A percentile compares a stretch with the other conserved stretches of the same genome.
phyloP scores from a whole-genome alignment of 2,797 vertebrate genomes.

The Acanthis flammea region DNA sequence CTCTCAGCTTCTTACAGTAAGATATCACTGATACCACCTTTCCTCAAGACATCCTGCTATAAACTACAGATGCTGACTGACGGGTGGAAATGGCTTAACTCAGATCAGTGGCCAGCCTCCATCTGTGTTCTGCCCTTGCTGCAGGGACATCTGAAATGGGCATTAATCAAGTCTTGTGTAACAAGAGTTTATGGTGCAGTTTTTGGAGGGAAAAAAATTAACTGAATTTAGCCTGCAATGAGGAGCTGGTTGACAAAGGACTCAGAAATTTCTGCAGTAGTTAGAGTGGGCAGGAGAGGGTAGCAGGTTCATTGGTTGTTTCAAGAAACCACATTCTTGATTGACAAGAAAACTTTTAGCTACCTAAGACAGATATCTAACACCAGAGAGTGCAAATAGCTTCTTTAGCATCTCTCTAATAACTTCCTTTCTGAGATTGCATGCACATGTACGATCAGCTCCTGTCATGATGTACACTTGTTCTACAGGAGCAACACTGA shows the following conservation, averaged over 20 bases:
- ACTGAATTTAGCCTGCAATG: background rate
- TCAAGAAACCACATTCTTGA: background rate
- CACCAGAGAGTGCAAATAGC: background rate
- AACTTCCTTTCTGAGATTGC: background rate
- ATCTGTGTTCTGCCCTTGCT: background rate
- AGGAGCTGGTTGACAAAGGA: background rate
- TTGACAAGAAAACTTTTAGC: background rate
- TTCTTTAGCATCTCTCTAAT: background rate
- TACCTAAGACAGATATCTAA: background rate
- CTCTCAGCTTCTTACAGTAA: conserved; percentile 1
- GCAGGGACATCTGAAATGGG: background rate
- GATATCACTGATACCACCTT: background rate
- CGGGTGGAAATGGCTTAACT: background rate
- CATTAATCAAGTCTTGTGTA: background rate
- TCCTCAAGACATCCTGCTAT: background rate
- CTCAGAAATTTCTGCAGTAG: background rate
- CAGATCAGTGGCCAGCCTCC: background rate
- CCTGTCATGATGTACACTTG: background rate
- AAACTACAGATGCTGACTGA: background rate
- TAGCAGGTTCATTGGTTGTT: background rate
- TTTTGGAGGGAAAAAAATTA: background rate
- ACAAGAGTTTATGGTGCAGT: background rate
- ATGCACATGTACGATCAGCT: background rate
- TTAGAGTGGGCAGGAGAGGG: background rate
- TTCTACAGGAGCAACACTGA: background rate